Evolutionary conservation across 2,113 vertebrate species (phyloP).

Genomic region (Pogonocichla stellata): DNA sequence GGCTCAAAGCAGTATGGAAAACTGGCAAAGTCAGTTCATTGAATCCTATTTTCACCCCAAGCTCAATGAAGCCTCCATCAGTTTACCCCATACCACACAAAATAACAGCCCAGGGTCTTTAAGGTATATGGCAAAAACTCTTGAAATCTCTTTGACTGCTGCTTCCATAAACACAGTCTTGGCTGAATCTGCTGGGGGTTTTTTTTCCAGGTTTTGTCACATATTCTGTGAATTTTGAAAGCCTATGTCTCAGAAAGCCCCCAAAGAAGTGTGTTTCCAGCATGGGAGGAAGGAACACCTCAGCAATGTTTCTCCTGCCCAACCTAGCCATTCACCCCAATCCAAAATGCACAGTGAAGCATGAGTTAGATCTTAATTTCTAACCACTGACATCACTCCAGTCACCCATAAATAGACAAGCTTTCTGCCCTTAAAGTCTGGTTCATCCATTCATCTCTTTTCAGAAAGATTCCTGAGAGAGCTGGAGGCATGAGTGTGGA

Average conservation of each 20-base stretch:
- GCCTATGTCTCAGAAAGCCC: neutral
- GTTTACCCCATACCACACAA: neutral
- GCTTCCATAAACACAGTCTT: neutral
- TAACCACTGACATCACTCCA: neutral
- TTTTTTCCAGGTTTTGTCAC: neutral
- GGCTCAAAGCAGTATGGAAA: neutral
- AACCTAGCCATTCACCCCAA: neutral
- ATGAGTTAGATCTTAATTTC: neutral
- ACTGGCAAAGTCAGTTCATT: neutral
- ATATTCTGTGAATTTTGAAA: neutral
- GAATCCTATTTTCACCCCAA: neutral
- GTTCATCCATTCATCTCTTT: neutral
- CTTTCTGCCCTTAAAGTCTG: neutral
- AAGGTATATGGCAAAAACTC: neutral
- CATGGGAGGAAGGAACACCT: neutral
- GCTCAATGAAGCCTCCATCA: neutral
- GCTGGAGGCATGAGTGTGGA: neutral
- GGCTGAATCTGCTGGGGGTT: neutral
- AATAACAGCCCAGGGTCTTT: neutral
- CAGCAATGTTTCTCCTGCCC: neutral
- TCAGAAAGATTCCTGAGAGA: neutral
- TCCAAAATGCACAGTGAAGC: neutral
- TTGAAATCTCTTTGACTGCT: neutral
- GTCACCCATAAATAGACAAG: neutral
- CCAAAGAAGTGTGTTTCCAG: neutral